Evolutionary conservation across 2,113 vertebrate species (phyloP).

Genomic region (Pterocles gutturalis): DNA sequence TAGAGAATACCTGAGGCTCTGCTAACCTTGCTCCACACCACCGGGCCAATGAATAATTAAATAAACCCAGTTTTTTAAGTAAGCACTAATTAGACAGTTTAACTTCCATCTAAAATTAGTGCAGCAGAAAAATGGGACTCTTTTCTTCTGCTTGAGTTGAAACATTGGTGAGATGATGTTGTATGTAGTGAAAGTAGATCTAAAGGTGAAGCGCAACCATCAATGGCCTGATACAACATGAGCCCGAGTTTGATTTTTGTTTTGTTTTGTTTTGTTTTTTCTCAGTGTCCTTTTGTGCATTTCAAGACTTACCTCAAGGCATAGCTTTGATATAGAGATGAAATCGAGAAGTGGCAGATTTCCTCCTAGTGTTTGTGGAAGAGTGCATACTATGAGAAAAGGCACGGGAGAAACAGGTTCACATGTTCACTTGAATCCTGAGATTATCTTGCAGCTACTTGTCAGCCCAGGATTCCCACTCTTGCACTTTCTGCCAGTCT

Average conservation of each 20-base stretch:
- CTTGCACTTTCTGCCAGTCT: background rate
- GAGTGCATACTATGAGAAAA: background rate
- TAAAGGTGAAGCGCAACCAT: background rate
- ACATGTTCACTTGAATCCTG: background rate
- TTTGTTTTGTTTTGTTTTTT: background rate
- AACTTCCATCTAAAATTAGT: background rate
- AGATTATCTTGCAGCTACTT: background rate
- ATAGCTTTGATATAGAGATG: background rate
- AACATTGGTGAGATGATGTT: background rate
- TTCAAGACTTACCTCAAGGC: background rate
- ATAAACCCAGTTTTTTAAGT: slow-evolving; percentile 6
- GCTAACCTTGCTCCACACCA: background rate
- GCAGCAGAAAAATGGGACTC: background rate
- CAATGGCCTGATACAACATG: background rate
- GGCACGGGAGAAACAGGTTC: background rate
- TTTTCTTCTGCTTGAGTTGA: background rate
- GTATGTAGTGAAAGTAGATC: background rate
- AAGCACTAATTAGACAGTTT: slow-evolving; percentile 19
- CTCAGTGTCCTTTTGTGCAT: background rate
- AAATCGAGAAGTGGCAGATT: background rate
- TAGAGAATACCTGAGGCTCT: background rate
- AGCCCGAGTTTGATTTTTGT: background rate
- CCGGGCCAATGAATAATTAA: slow-evolving; percentile 48
- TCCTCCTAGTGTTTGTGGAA: background rate
- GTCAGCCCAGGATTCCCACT: background rate